Conservation (phyloP, 2,113 vertebrate species). For the Hippocampus mohnikei region DNA sequence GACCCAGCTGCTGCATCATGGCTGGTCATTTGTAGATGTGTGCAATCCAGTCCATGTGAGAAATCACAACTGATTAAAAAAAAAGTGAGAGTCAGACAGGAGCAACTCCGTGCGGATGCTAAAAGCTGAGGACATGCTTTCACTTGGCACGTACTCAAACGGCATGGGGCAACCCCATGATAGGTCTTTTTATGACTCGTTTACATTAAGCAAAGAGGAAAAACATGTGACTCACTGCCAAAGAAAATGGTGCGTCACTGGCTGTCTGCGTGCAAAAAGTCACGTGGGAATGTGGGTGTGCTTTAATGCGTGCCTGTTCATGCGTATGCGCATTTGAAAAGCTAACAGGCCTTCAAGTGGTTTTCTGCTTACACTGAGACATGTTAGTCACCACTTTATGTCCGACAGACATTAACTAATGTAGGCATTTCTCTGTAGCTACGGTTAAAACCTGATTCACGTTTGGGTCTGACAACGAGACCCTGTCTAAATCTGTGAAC, state of each 20-base stretch:
- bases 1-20: constrained; percentile 3
- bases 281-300: constrained; percentile 8
- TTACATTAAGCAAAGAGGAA: constrained; percentile 4
- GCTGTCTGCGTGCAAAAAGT: not conserved
- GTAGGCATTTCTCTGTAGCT: not conserved
- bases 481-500: not conserved
- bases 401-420: constrained; percentile 5
- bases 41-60: not conserved
- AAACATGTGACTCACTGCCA: constrained; percentile 2
- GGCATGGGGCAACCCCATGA: not conserved
- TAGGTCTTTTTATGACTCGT: not conserved
- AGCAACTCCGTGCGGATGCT: not conserved
- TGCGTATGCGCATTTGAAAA: not conserved
- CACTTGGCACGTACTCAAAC: not conserved
- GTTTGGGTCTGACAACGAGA: not conserved
- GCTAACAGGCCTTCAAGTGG: not conserved
- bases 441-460: constrained; percentile 6
- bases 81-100: not conserved
- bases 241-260: constrained; percentile 5
- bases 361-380: constrained; percentile 14
- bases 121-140: not conserved
- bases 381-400: constrained; percentile 13
- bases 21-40: not conserved
- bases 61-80: not conserved
- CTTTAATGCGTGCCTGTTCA: not conserved